phyloP scores from a whole-genome alignment of 2,113 vertebrate genomes.

The Tonatia bakeri region DNA sequence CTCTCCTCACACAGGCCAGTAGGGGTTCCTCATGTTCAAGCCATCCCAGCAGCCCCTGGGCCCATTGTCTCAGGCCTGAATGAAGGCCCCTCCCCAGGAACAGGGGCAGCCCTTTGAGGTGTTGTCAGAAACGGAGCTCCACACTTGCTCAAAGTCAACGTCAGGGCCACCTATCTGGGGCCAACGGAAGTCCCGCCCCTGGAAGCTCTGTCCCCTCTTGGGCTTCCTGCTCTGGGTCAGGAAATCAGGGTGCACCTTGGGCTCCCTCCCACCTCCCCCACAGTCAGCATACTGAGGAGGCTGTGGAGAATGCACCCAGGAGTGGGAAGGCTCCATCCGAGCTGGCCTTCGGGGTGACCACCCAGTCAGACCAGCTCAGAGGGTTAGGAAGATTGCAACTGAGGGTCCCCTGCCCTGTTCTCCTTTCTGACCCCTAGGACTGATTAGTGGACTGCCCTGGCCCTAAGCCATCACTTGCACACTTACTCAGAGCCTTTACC shows the following conservation, averaged over 20 bases:
- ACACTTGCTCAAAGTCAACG: background rate
- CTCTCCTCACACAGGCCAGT: background rate
- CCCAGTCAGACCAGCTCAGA: background rate
- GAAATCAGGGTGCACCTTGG: background rate
- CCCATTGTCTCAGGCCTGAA: background rate
- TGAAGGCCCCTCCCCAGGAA: background rate
- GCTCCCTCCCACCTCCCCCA: background rate
- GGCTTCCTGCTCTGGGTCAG: background rate
- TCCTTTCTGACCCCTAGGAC: background rate
- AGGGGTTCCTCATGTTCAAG: background rate
- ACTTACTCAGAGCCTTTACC: background rate
- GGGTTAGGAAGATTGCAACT: too few species aligned
- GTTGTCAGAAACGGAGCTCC: background rate
- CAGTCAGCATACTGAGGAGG: background rate
- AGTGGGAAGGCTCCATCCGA: background rate
- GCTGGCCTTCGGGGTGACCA: background rate
- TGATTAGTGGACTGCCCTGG: background rate
- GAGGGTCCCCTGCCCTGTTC: rapidly evolving
- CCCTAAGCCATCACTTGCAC: background rate
- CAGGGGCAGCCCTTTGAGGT: background rate
- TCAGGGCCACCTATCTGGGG: background rate
- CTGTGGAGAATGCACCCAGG: background rate
- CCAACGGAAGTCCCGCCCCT: background rate
- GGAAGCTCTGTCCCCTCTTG: background rate
- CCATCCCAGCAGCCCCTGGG: background rate